A percentile compares a stretch with the other conserved stretches of the same genome.
These are phyloP conservation scores for Astyanax mexicanus DNA, from an alignment of 2,797 vertebrate genomes.

Conservation along the genomic window DNA sequence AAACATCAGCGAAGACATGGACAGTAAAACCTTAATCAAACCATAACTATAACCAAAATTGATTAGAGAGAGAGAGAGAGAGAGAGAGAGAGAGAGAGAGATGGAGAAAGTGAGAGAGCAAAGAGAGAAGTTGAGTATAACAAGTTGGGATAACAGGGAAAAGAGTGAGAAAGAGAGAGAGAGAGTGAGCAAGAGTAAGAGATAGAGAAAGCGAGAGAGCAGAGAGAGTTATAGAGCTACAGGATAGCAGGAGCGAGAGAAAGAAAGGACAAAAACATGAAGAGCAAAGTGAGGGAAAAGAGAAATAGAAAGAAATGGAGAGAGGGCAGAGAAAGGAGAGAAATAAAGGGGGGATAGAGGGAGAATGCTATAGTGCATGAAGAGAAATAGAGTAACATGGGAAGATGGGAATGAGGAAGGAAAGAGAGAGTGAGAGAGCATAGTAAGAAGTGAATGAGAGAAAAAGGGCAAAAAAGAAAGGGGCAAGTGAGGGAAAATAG, in stretches of 20 bases:
- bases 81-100: neutral
- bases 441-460: neutral
- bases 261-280: no score
- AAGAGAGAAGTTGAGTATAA: slow-evolving; percentile 9
- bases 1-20: no score
- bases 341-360: neutral
- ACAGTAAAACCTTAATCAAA: no score
- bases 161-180: neutral
- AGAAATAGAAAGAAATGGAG: neutral
- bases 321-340: slow-evolving; percentile 16
- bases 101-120: neutral
- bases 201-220: neutral
- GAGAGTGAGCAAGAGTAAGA: neutral
- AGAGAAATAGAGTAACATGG: slow-evolving; percentile 11
- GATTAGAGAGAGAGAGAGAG: no score
- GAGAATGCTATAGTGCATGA: no score
- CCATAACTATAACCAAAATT: no score
- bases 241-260: neutral
- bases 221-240: slow-evolving; percentile 5
- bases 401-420: slow-evolving; percentile 2
- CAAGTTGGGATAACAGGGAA: no score
- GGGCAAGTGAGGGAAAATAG: neutral
- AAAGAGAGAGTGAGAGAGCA: neutral
- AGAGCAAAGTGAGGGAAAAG: no score
- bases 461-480: slow-evolving; percentile 14